phyloP scores from a whole-genome alignment of 2,113 vertebrate genomes.

The Pampusana beccarii region DNA sequence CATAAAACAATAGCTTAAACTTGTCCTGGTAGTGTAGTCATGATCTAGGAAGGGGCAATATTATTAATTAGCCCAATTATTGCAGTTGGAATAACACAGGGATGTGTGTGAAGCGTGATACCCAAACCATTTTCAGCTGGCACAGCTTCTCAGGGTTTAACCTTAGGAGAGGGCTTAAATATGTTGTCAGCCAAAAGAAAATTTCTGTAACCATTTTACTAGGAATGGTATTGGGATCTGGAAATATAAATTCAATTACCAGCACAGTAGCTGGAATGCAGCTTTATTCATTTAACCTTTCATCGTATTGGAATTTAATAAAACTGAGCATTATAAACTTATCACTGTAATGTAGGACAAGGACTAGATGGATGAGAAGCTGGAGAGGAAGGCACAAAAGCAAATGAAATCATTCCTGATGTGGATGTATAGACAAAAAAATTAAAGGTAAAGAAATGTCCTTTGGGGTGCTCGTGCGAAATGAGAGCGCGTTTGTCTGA shows the following conservation, averaged over 20 bases:
- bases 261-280: neutral
- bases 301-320: neutral
- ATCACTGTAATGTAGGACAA: neutral
- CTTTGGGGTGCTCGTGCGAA: neutral
- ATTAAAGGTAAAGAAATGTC: neutral
- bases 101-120: neutral
- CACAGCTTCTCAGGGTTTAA: neutral
- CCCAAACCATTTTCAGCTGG: neutral
- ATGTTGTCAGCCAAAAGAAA: neutral
- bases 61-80: neutral
- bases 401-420: neutral
- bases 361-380: neutral
- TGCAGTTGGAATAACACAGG: neutral
- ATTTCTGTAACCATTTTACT: neutral
- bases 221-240: neutral
- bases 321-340: neutral
- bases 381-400: neutral
- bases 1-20: neutral
- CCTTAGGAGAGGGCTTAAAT: neutral
- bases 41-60: accelerated
- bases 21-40: neutral
- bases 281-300: neutral
- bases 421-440: neutral
- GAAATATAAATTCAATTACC: neutral
- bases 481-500: neutral